Evolutionary conservation across 2,113 vertebrate genomes (phyloP).

Genomic region (Aphyosemion australe): DNA sequence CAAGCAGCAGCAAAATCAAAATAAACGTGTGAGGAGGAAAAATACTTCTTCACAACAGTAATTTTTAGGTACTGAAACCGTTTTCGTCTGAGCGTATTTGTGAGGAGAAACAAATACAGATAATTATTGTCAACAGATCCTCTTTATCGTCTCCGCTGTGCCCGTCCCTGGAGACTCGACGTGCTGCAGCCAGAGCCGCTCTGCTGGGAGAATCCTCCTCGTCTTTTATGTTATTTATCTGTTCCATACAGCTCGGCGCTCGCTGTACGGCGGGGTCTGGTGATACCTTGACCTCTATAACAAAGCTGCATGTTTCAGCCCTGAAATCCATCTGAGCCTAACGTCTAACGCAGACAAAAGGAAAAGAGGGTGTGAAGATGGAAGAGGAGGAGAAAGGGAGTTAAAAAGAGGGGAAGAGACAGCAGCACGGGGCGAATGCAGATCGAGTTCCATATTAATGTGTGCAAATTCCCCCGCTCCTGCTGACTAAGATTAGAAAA

Average conservation of each 20-base stretch:
- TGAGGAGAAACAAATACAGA: conserved; percentile 74
- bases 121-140: conserved; percentile 73
- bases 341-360: conserved; percentile 32
- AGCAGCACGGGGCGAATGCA: conserved; percentile 68
- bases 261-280: conserved; percentile 37
- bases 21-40: too few species aligned
- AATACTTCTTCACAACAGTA: conserved; percentile 11
- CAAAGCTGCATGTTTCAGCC: conserved; percentile 52
- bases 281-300: conserved; percentile 48
- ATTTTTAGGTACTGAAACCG: conserved; percentile 60
- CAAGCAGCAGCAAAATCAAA: too few species aligned
- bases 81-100: conserved; percentile 63
- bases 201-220: conserved; percentile 60
- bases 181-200: conserved; percentile 61
- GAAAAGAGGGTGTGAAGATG: conserved; percentile 25
- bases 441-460: conserved; percentile 79
- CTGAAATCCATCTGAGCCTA: conserved; percentile 43
- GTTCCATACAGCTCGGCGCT: conserved; percentile 48
- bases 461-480: conserved; percentile 81
- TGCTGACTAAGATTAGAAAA: conserved; percentile 85
- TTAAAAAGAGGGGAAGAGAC: conserved; percentile 44
- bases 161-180: conserved; percentile 66
- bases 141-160: conserved; percentile 61
- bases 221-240: conserved; percentile 68
- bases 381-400: conserved; percentile 18